Evolutionary conservation across 2,113 vertebrate species (phyloP).

Genomic region (Pantherophis guttatus): DNA sequence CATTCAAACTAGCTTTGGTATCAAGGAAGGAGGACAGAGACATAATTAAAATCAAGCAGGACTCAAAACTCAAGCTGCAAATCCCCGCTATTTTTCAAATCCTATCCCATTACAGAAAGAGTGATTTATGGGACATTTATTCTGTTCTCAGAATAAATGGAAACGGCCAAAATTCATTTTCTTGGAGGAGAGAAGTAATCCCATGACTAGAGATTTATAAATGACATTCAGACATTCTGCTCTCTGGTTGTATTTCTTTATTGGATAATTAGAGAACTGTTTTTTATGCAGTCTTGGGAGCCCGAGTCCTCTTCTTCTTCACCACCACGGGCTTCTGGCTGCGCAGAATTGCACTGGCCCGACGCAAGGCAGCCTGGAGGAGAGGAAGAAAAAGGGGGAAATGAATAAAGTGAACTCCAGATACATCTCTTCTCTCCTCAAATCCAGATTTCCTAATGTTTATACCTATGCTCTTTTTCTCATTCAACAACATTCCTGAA

Average conservation of each 20-base stretch:
- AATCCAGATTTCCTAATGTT: not conserved
- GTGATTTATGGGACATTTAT: not conserved
- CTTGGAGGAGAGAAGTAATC: not conserved
- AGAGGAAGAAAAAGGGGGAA: not conserved
- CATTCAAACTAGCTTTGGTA: not conserved
- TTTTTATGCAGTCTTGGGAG: slow-evolving; percentile 80
- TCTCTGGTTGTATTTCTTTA: slow-evolving; percentile 14
- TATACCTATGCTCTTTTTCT: not conserved
- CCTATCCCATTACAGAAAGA: not conserved
- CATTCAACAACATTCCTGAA: not conserved
- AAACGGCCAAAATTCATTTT: not conserved
- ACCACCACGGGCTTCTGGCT: slow-evolving; percentile 93
- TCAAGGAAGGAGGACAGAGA: not conserved
- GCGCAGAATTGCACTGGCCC: slow-evolving; percentile 86
- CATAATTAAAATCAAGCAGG: not conserved
- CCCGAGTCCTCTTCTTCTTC: slow-evolving; percentile 85
- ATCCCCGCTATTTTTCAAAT: not conserved
- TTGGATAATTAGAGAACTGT: not conserved
- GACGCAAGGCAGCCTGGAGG: slow-evolving; percentile 81
- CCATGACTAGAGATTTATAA: not conserved
- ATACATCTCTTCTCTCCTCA: not conserved
- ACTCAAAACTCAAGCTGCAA: not conserved
- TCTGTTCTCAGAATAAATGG: not conserved
- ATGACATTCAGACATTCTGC: not conserved
- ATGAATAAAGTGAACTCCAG: too few species aligned